phyloP scores from a whole-genome alignment of 2,888 invertebrate species.

The Amiota communis region DNA sequence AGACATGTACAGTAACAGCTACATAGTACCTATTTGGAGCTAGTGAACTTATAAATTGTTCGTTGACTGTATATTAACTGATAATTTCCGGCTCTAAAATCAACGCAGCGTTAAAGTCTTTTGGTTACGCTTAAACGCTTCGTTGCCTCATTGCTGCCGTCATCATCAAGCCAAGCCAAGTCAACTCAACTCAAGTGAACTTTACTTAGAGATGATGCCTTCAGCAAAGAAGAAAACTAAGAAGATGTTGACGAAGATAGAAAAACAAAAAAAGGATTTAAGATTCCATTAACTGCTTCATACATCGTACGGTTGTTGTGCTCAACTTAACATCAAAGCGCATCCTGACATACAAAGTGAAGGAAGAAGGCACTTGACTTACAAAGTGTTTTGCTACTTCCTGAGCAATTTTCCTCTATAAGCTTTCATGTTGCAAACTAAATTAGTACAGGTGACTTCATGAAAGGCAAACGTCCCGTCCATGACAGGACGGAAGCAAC shows the following conservation, averaged over 20 bases:
- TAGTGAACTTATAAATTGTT: too few relatives aligned
- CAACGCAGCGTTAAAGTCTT: constrained; percentile 5
- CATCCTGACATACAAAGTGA: constrained; percentile 25
- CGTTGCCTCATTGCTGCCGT: neutral
- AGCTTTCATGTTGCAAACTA: constrained; percentile 34
- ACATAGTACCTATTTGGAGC: too few relatives aligned
- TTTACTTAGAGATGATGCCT: neutral
- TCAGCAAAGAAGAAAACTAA: neutral
- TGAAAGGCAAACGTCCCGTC: constrained; percentile 2
- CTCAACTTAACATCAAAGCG: constrained; percentile 39
- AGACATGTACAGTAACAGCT: too few relatives aligned
- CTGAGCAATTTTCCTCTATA: too few relatives aligned
- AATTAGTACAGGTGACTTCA: constrained; percentile 28
- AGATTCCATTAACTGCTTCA: neutral
- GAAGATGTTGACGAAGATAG: neutral
- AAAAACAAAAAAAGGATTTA: neutral
- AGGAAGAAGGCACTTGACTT: constrained; percentile 14
- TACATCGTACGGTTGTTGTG: neutral
- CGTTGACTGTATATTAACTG: neutral
- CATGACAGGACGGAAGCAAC: constrained; percentile 21
- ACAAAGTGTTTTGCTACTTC: neutral
- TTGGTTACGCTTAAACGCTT: constrained; percentile 1
- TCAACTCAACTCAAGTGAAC: neutral
- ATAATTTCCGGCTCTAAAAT: constrained; percentile 21
- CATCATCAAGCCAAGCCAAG: neutral